Evolutionary conservation across 2,113 vertebrate species (phyloP), one percentile per base, ranked within the genome.

Genomic region (Dermatemys mawii): DNA sequence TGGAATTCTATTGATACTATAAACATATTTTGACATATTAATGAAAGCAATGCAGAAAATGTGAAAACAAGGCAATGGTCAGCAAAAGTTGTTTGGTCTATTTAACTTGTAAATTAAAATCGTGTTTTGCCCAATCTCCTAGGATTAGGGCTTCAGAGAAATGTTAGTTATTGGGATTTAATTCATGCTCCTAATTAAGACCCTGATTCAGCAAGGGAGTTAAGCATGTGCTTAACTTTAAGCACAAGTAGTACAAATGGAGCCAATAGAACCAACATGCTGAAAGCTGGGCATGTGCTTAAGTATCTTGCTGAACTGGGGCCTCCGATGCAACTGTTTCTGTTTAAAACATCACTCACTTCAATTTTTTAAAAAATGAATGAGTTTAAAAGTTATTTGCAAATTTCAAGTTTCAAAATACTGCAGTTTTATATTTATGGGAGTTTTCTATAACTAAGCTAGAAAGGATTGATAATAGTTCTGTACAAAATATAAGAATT

Each of bases 31-130:
- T 87, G 78, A 90, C 84, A 90, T 92, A 93, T 92, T 96, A 97
- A 97, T 95, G 89, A 97, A 97, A 96, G 86, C 85, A 90, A 67
- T 96, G 93, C 81, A 94, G 95, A 78, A 95, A 94, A 91, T 57
- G 78, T 92, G 94, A 96, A 98, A 97, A 97, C 90, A 96, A 97
- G 87, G 86, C 95, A 96, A 91, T 49, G 89, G 83, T 96, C 83
- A 95, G 76, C 54, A 83, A 89, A 96, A 94, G 81, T 96, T 94
- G 93, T 86, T 94, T 97, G 93, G 86, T 90, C 95, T 88, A 94
- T 97, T 97, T 95, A 88, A 96, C 96, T 94, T 89, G 81, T 92
- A 97, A 98, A 97, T 81, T 84, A 97, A 98, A 95, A 97, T 83
- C 53, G 96, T 97, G 75, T 95, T 97, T 97, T 90, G 46, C 84